Evolutionary conservation across 2,113 vertebrate species (phyloP).

Genomic region (Macrotus californicus): DNA sequence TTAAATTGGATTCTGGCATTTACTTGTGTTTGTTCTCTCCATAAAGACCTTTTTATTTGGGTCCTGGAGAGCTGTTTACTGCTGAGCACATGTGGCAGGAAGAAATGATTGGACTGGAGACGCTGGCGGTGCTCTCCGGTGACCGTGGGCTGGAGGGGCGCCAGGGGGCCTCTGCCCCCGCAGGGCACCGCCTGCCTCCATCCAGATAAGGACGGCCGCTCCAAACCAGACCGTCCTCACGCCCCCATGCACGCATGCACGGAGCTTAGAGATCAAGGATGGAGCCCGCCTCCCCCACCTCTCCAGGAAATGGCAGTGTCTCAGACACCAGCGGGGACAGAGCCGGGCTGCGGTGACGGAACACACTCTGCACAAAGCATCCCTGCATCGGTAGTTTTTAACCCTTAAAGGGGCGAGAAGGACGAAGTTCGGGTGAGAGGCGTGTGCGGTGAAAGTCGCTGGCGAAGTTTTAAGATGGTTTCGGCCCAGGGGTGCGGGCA

Average conservation of each 20-base stretch:
- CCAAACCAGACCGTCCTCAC: not conserved
- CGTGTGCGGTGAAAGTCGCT: rapidly evolving
- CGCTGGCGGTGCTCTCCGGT: not conserved
- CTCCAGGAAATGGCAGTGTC: not conserved
- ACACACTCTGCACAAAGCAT: not conserved
- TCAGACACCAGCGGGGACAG: rapidly evolving
- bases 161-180: not conserved
- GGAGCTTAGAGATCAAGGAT: not conserved
- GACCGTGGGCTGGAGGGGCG: conserved; percentile 46
- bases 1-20: conserved; percentile 71
- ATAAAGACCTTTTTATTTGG: conserved; percentile 77
- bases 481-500: not conserved
- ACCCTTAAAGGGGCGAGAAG: not conserved
- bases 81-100: conserved; percentile 70
- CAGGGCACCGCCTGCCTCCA: not conserved
- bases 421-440: not conserved
- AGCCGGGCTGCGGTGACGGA: rapidly evolving
- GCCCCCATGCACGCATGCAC: rapidly evolving
- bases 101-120: conserved; percentile 48
- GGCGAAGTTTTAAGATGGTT: not conserved
- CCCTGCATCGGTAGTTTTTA: not conserved
- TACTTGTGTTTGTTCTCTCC: conserved; percentile 63
- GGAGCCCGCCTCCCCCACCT: rapidly evolving
- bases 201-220: not conserved
- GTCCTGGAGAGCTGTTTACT: conserved; percentile 72